These are phyloP conservation scores for Nothura maculosa DNA, from an alignment of 2,797 vertebrate genomes.

Conservation along the genomic window DNA sequence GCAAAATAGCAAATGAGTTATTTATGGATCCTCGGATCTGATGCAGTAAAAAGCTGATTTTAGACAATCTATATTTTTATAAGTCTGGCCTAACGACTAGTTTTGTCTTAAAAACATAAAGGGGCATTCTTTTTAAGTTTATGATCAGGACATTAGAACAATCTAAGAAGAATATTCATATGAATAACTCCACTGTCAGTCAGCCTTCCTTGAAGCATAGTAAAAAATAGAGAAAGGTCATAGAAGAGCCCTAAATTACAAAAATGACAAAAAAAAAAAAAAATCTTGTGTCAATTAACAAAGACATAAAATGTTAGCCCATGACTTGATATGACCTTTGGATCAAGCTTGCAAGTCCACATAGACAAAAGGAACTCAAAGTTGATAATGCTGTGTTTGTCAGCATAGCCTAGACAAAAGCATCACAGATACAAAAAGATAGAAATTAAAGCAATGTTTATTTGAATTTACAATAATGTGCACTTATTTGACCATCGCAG, in stretches of 20 bases:
- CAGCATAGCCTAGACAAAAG: background rate
- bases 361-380: background rate
- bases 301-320: background rate
- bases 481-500: background rate
- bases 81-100: background rate
- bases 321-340: background rate
- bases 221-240: background rate
- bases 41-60: background rate
- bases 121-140: background rate
- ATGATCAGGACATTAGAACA: background rate
- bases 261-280: background rate
- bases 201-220: background rate
- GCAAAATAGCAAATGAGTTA: background rate
- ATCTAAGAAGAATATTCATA: background rate
- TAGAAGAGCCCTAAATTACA: accelerated
- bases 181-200: background rate
- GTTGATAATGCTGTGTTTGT: background rate
- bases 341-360: background rate
- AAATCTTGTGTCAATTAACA: accelerated
- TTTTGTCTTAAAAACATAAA: background rate
- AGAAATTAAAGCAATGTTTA: background rate
- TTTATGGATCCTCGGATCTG: background rate
- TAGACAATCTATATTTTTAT: background rate
- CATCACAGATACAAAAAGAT: background rate
- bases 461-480: background rate